Evolutionary conservation across 2,113 vertebrate genomes (phyloP), one percentile per base, ranked within the genome.

Genomic region (Rhynchopsitta pachyrhyncha): DNA sequence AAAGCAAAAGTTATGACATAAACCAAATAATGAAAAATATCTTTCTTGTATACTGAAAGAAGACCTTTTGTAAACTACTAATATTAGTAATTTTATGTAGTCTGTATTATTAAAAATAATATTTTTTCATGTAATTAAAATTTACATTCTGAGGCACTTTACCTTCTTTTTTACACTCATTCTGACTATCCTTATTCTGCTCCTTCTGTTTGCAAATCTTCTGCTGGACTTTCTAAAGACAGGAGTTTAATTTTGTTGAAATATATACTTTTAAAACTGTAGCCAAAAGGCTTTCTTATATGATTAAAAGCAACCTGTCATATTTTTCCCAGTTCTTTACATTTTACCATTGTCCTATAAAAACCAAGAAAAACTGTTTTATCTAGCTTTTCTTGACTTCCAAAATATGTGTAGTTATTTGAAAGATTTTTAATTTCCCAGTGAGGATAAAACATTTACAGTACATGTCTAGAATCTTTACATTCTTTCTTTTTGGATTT

Each of bases 261-360:
- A 82, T 63, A 46, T 1, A n/a, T 9, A 28, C 5, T 18, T 88
- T n/a, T 31, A 63, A 79, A 76, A 27, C 5, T 68, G 11, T 6
- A 80, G 7, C 3, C 22, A 63, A 76, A 44, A 28, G 1, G 4
- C 3, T 85, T 85, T 57, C 6, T 13, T 41, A 15, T 31, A 14
- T 4, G 0, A 62, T 47, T 77, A 4, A 39, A 1, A 0, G 0
- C 2, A 42, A 15, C 3, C 33, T 18, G 5, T 69, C 2, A 6
- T 70, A 52, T 71, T 86, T 92, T 86, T 3, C 6, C 17, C 20
- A 9, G 10, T 47, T 78, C 16, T 67, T 79, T 82, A 17, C 9
- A 50, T 83, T 82, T 86, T 10, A 69, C 1, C 16, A 92, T 82
- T 74, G 6, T 86, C 9, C 17, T 41, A 11, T 77, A 49, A 86